phyloP scores from a whole-genome alignment of 2,888 invertebrate species.

The Steromphala cineraria region DNA sequence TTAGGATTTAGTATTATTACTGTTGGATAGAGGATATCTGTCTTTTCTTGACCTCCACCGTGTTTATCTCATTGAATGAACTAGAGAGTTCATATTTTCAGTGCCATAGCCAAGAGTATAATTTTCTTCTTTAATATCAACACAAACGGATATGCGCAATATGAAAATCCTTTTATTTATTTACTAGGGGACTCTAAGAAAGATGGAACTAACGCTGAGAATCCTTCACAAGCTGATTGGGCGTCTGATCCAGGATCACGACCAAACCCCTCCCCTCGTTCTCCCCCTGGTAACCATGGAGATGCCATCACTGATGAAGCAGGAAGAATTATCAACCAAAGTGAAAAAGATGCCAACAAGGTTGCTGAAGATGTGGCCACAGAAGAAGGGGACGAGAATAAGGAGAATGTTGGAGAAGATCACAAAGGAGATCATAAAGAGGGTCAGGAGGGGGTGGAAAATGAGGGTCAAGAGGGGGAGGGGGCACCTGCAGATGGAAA shows the following conservation, averaged over 20 bases:
- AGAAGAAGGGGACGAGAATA: background rate
- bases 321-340: background rate
- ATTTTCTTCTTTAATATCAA: too few relatives aligned
- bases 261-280: background rate
- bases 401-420: background rate
- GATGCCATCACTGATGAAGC: background rate
- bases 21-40: too few relatives aligned
- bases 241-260: background rate
- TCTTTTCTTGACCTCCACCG: too few relatives aligned
- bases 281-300: conserved; percentile 10
- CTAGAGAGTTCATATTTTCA: too few relatives aligned
- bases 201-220: background rate
- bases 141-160: too few relatives aligned
- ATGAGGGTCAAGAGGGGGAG: background rate
- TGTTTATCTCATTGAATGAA: too few relatives aligned
- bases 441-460: background rate
- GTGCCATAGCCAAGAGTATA: too few relatives aligned
- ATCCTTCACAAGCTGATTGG: background rate
- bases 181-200: background rate
- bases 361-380: background rate
- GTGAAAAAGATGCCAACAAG: background rate
- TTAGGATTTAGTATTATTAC: too few relatives aligned
- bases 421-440: background rate
- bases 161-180: too few relatives aligned
- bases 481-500: background rate